These are phyloP conservation scores for Fregata magnificens DNA, from an alignment of 2,113 vertebrate genomes.

Conservation along the genomic window DNA sequence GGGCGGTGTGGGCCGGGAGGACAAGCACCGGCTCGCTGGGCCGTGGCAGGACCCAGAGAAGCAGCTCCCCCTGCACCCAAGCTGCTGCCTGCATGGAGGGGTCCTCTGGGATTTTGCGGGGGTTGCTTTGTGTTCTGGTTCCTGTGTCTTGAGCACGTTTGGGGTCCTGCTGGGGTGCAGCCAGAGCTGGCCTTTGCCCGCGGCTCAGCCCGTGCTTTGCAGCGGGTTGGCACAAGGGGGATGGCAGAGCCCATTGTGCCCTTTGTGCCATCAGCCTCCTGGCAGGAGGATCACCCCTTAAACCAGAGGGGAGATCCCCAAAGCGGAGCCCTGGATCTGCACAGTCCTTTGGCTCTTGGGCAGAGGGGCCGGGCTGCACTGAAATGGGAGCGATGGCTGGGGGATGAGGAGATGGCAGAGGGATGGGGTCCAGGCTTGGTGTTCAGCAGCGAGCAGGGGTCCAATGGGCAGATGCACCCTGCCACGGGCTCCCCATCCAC, in stretches of 20 bases:
- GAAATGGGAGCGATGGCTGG: neutral
- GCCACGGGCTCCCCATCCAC: neutral
- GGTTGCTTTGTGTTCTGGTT: neutral
- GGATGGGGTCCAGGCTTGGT: neutral
- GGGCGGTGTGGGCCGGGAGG: fast-evolving
- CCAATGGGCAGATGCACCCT: neutral
- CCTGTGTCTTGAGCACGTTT: neutral
- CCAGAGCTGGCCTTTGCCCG: neutral
- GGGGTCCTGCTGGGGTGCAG: fast-evolving
- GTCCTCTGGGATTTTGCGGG: neutral
- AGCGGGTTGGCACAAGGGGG: neutral
- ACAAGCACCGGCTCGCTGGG: neutral
- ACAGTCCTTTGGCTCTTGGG: neutral
- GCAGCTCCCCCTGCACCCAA: neutral
- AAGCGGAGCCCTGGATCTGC: neutral
- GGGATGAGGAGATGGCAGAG: neutral
- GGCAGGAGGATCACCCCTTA: neutral
- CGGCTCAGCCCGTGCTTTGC: neutral
- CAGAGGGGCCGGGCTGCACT: neutral
- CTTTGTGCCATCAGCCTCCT: neutral
- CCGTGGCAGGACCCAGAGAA: neutral
- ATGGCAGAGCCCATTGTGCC: neutral
- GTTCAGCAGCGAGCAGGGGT: fast-evolving
- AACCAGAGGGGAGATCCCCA: neutral
- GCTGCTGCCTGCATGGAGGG: neutral